Base-by-base conservation (phyloP, 2,797 vertebrate species). In the Thunnus albacares region DNA sequence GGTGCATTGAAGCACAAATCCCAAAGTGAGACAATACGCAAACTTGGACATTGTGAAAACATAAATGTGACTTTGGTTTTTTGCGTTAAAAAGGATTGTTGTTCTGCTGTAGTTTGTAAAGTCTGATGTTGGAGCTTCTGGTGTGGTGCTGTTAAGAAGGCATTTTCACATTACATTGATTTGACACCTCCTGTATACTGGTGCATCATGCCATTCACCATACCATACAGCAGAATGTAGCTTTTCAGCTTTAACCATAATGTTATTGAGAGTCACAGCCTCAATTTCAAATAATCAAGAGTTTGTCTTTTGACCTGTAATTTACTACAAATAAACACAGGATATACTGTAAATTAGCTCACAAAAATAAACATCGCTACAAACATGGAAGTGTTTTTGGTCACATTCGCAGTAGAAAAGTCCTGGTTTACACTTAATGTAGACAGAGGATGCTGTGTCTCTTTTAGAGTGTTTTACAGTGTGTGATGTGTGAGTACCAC, bases 401-500 rank as follows among this genome's bases (percentile, higher is more conserved):
- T 75, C 51, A 33, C 20, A 17, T 63, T 53, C 47, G 13, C 0
- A 0, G 15, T 22, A 20, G 18, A 51, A 38, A 60, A 26, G 28
- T 68, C 62, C 7, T 1, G 0, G 62, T 63, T 61, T 4, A 43
- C 49, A 33, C 22, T 14, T 1, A 24, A 63, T 58, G 28, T 33
- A 51, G 71, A 81, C 83, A 86, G 68, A 62, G 33, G 41, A 35
- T 41, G 49, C 56, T 43, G 52, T 84, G 83, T 79, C 51, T 64
- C 28, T 28, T 33, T 28, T 11, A 2, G 59, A 53, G 65, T 52
- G 49, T 79, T 90, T 89, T 84, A 88, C 72, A 62, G 71, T 55
- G 78, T 86, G 83, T 72, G 66, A 81, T 76, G 77, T 75, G 69
- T 69, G 65, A 71, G 66, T 60, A 52, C 41, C 75, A 56, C 64